Conservation (phyloP, 1,140 invertebrate genomes). For the Calycopis cecrops region DNA sequence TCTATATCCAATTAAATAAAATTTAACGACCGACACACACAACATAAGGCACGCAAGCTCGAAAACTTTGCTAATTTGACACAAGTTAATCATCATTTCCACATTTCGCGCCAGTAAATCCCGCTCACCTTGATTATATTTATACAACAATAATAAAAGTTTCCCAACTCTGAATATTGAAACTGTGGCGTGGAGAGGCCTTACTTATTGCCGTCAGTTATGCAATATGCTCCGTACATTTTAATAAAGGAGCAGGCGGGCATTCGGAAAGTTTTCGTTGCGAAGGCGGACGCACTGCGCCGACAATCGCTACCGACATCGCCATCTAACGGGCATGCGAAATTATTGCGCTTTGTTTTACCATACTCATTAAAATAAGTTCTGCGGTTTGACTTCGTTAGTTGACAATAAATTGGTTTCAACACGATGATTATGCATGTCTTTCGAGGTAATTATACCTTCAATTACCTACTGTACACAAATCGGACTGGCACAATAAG, state of each 20-base stretch:
- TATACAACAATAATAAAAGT: slow-evolving; percentile 73
- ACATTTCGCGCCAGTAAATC: slow-evolving; percentile 58
- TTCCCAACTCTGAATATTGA: slow-evolving; percentile 70
- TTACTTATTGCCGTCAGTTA: slow-evolving; percentile 70
- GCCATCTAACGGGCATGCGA: slow-evolving; percentile 17
- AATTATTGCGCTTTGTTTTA: no score
- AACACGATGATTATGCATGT: no score
- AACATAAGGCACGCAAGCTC: neutral
- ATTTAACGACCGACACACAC: slow-evolving; percentile 1
- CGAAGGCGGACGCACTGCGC: slow-evolving; percentile 57
- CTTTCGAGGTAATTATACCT: no score
- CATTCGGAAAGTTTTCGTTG: slow-evolving; percentile 68
- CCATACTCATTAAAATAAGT: no score
- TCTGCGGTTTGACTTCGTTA: no score
- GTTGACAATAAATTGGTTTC: no score
- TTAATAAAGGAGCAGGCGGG: slow-evolving; percentile 66
- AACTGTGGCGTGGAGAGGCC: slow-evolving; percentile 54
- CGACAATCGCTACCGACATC: slow-evolving; percentile 53
- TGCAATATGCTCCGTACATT: slow-evolving; percentile 67
- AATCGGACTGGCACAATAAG: no score
- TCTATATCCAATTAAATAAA: neutral
- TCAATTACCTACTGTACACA: no score
- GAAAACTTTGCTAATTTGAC: slow-evolving; percentile 31
- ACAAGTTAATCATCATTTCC: slow-evolving; percentile 52
- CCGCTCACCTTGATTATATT: slow-evolving; percentile 70